These are phyloP conservation scores for Theocolax elegans DNA, from an alignment of 1,140 invertebrate genomes.

Conservation along the genomic window DNA sequence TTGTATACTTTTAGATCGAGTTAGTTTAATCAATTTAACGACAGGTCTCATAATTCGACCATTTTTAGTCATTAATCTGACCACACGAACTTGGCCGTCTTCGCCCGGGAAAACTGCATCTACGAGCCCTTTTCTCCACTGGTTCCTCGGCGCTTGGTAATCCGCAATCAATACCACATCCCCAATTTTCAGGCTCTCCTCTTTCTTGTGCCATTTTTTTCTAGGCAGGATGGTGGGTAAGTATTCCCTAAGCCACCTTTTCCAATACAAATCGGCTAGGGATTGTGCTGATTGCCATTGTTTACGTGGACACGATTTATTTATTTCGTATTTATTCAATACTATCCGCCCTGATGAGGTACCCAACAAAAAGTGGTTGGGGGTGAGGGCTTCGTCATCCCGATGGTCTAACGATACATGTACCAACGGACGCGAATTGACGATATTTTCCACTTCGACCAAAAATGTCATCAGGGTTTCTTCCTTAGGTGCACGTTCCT, in stretches of 20 bases:
- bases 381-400: constrained; percentile 42
- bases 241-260: constrained; percentile 45
- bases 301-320: not conserved
- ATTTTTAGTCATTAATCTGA: too few species aligned
- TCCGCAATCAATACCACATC: not conserved
- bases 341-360: constrained; percentile 6
- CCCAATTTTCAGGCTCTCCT: not conserved
- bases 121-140: too few species aligned
- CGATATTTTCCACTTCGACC: not conserved
- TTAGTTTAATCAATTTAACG: too few species aligned
- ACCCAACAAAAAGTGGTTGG: constrained; percentile 53
- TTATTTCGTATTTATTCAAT: not conserved
- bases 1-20: too few species aligned
- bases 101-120: too few species aligned
- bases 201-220: not conserved
- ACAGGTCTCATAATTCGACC: too few species aligned
- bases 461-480: not conserved
- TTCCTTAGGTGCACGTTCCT: constrained; percentile 4
- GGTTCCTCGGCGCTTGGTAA: not conserved
- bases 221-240: constrained; percentile 45
- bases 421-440: constrained; percentile 3
- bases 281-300: constrained; percentile 30
- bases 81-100: too few species aligned
- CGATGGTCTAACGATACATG: constrained; percentile 38
- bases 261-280: constrained; percentile 46